Percentiles rank a stretch among this genome's conserved stretches.
These are phyloP conservation scores for Indicator maculatus DNA, from an alignment of 2,113 vertebrate genomes.

Conservation along the genomic window DNA sequence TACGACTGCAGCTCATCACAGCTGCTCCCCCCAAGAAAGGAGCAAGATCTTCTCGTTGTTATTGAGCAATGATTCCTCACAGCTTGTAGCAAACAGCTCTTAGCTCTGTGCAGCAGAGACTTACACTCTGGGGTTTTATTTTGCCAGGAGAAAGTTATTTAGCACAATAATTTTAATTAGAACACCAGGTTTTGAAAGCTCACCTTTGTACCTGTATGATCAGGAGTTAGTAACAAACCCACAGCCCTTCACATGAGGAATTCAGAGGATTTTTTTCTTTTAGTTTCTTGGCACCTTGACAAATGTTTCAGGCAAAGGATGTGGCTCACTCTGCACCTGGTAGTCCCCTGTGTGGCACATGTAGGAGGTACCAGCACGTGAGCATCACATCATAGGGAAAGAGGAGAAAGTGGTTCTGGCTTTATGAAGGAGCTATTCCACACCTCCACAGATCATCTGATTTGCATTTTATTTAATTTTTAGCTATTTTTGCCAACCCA, in stretches of 20 bases:
- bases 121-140: neutral
- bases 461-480: neutral
- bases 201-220: neutral
- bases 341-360: neutral
- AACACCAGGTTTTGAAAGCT: neutral
- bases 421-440: neutral
- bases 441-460: neutral
- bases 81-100: conserved; percentile 7
- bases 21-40: neutral
- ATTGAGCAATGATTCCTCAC: neutral
- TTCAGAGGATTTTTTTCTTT: neutral
- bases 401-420: conserved; percentile 24
- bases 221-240: neutral
- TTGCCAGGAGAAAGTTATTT: neutral
- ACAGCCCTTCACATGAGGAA: neutral
- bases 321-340: conserved; percentile 29
- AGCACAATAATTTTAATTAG: neutral
- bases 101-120: neutral
- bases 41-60: neutral
- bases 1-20: neutral
- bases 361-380: neutral
- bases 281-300: neutral
- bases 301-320: neutral
- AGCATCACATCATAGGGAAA: neutral
- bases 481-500: neutral